Evolutionary conservation across 2,888 invertebrate species (phyloP).

Genomic region (Aleiodes testaceus): DNA sequence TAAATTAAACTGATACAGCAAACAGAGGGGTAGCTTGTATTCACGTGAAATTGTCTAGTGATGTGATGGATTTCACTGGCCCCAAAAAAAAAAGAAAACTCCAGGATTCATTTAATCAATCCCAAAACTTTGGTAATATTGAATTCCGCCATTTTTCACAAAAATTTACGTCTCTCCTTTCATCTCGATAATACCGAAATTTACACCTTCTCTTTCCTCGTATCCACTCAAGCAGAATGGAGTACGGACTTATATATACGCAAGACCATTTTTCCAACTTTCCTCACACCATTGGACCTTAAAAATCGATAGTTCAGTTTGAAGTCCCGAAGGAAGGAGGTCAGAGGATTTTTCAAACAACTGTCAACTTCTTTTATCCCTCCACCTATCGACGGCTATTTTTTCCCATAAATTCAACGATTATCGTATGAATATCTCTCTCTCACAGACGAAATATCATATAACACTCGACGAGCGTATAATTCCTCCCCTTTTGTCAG

Average conservation of each 20-base stretch:
- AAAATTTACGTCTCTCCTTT: not conserved
- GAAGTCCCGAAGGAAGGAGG: slow-evolving; percentile 5
- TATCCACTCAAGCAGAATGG: slow-evolving; percentile 18
- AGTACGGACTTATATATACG: slow-evolving; percentile 16
- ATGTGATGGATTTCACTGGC: slow-evolving; percentile 17
- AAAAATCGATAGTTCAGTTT: slow-evolving; percentile 28
- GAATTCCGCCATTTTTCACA: not conserved
- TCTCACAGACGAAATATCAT: slow-evolving; percentile 10
- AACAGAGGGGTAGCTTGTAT: too few relatives aligned
- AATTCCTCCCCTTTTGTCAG: slow-evolving; percentile 29
- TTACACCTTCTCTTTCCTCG: slow-evolving; percentile 1
- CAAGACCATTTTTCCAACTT: slow-evolving; percentile 25
- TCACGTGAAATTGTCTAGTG: slow-evolving; percentile 9
- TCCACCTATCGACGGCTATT: not conserved
- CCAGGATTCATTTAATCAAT: too few relatives aligned
- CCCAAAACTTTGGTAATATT: too few relatives aligned
- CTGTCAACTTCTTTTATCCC: not conserved
- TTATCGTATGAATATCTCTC: not conserved
- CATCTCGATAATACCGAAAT: slow-evolving; percentile 7
- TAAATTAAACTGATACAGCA: slow-evolving; percentile 25
- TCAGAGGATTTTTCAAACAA: slow-evolving; percentile 13
- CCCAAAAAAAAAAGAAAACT: too few relatives aligned
- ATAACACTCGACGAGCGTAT: slow-evolving; percentile 14
- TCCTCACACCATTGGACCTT: slow-evolving; percentile 11
- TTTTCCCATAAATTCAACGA: not conserved